phyloP scores from a whole-genome alignment of 2,113 vertebrate genomes.

The Arenaria interpres region DNA sequence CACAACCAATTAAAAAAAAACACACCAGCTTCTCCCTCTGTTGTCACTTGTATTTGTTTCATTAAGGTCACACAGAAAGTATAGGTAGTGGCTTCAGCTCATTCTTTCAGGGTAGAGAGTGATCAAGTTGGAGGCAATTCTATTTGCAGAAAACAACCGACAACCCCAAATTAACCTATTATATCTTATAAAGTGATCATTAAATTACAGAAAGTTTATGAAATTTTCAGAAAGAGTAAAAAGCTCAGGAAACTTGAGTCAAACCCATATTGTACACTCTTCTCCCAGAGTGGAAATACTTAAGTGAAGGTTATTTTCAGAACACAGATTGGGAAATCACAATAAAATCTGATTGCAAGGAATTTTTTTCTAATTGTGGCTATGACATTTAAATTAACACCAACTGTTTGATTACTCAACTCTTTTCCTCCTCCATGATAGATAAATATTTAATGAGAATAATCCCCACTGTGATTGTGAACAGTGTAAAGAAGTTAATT shows the following conservation, averaged over 20 bases:
- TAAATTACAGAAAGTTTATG: not conserved
- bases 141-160: not conserved
- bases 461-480: slow-evolving; percentile 18
- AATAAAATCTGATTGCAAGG: slow-evolving; percentile 30
- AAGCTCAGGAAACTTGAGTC: not conserved
- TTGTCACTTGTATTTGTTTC: not conserved
- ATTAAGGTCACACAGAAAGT: not conserved
- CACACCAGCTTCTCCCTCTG: not conserved
- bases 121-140: not conserved
- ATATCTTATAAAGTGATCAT: not conserved
- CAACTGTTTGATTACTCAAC: slow-evolving; percentile 52
- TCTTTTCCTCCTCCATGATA: not conserved
- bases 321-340: not conserved
- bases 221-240: not conserved
- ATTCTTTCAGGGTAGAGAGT: not conserved
- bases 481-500: slow-evolving; percentile 36
- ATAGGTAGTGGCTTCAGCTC: not conserved
- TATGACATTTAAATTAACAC: slow-evolving; percentile 65
- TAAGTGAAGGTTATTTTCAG: not conserved
- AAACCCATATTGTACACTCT: not conserved
- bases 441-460: slow-evolving; percentile 56
- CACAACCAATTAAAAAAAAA: not conserved
- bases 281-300: not conserved
- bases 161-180: not conserved
- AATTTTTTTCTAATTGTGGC: slow-evolving; percentile 47